Evolutionary conservation across 2,797 vertebrate genomes (phyloP).

Genomic region (Arctocebus calabarensis): DNA sequence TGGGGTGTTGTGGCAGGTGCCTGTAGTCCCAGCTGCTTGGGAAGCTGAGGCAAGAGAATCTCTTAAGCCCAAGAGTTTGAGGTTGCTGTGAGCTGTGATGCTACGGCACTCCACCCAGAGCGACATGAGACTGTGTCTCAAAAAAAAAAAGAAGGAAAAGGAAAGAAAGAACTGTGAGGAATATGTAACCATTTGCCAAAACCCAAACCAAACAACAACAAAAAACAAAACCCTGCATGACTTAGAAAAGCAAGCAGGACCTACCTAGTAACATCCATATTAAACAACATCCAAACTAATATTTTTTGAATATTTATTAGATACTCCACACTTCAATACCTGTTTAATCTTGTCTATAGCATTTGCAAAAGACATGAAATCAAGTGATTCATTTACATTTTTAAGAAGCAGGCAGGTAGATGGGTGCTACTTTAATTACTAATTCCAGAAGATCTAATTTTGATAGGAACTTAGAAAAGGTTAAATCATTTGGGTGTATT

Average conservation of each 20-base stretch:
- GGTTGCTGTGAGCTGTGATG: no score
- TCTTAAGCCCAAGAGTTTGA: no score
- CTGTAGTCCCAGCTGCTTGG: no score
- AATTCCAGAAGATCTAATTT: slow-evolving; percentile 49
- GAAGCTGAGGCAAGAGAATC: no score
- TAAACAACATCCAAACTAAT: slow-evolving; percentile 27
- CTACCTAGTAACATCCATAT: neutral
- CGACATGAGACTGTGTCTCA: no score
- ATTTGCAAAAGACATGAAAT: neutral
- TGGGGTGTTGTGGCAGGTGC: no score
- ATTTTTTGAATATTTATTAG: slow-evolving; percentile 18
- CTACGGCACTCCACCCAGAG: no score
- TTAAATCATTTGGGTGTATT: neutral
- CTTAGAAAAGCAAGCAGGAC: slow-evolving; percentile 7
- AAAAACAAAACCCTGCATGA: neutral
- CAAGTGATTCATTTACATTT: slow-evolving; percentile 4
- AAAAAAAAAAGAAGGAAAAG: no score
- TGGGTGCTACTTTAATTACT: neutral
- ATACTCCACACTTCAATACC: neutral
- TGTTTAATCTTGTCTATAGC: neutral
- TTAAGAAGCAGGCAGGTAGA: slow-evolving; percentile 13
- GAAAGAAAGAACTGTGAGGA: slow-evolving; percentile 43
- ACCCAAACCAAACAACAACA: neutral
- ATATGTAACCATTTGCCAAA: neutral
- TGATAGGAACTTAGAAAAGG: neutral